Evolutionary conservation across 2,113 vertebrate genomes (phyloP).

Genomic region (Mesoclemmys tuberculata): DNA sequence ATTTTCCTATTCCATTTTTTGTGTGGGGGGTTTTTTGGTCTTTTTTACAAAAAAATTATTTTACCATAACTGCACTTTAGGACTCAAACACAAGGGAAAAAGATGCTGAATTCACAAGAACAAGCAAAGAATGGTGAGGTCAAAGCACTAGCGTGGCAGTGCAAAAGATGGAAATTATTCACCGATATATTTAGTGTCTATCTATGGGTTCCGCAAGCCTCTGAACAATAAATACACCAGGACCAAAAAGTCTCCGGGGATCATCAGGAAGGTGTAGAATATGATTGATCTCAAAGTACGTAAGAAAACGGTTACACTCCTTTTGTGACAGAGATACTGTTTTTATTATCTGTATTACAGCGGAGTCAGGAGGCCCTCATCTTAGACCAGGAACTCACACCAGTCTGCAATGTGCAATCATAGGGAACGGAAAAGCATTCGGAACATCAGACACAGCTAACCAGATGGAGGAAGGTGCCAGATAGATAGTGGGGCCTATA

Average conservation of each 20-base stretch:
- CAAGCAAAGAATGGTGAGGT: neutral
- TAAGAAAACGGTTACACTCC: neutral
- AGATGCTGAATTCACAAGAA: neutral
- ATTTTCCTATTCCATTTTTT: neutral
- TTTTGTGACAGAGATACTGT: neutral
- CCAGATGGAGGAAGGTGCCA: neutral
- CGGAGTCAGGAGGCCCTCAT: neutral
- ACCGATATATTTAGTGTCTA: neutral
- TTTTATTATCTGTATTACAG: neutral
- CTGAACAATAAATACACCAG: neutral
- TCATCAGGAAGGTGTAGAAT: neutral
- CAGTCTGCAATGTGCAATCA: neutral
- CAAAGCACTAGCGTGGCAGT: neutral
- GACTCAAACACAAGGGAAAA: neutral
- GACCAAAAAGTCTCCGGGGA: neutral
- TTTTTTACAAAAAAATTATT: neutral
- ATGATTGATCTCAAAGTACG: neutral
- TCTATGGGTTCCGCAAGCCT: neutral
- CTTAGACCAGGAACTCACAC: neutral
- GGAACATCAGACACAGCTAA: accelerated
- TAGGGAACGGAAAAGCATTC: neutral
- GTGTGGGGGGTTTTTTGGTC: too few relatives aligned
- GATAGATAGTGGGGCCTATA: neutral
- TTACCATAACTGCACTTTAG: neutral
- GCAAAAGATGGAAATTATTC: neutral